Base-by-base conservation (phyloP, 2,797 vertebrate species). In the Prionace glauca region DNA sequence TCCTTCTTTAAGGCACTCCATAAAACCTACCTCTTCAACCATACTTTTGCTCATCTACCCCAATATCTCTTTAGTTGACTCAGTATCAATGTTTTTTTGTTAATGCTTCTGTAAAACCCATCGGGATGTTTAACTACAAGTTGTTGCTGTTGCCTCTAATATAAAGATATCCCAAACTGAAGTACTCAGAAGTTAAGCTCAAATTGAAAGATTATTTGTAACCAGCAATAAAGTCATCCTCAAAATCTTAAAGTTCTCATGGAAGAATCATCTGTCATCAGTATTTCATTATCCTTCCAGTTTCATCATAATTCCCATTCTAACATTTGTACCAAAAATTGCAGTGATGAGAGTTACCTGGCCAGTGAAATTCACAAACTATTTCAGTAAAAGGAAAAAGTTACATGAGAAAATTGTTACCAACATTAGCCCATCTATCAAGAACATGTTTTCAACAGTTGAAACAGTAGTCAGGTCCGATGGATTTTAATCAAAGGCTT, bases 361-460 rank as follows among this genome's bases (percentile, higher is more conserved):
- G 95, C 95, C 67, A 96, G 91, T 86, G 50, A 77, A 95, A 86
- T 95, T 87, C 87, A 93, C 96, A 96, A 96, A 96, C 79, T 69
- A 81, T 69, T 72, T 14, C 94, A 95, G 88, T 91, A 62, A 95
- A 95, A n/a, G n/a, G 79, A 72, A 95, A 95, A 87, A 86, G 90
- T 95, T 95, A 95, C 36, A 94, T 96, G 92, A 88, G 96, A 95
- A 96, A 96, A 95, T 95, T 96, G 96, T 96, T 96, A 96, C 96
- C 96, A 97, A 86, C 96, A 97, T 97, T 97, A 97, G 96, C 96
- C 95, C 96, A 79, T 79, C 95, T 95, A 97, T 96, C 97, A 97
- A 97, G 97, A 97, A 96, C 96, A 96, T 36, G 95, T 96, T 97
- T 97, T 96, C 97, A 96, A 96, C 96, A 96, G 97, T 97, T 98